Percentiles rank a stretch among this genome's conserved stretches.
Evolutionary conservation across 35 echinoderm and acorn worm genomes (phyloP).

Genomic region (Holothuria glaberrima): DNA sequence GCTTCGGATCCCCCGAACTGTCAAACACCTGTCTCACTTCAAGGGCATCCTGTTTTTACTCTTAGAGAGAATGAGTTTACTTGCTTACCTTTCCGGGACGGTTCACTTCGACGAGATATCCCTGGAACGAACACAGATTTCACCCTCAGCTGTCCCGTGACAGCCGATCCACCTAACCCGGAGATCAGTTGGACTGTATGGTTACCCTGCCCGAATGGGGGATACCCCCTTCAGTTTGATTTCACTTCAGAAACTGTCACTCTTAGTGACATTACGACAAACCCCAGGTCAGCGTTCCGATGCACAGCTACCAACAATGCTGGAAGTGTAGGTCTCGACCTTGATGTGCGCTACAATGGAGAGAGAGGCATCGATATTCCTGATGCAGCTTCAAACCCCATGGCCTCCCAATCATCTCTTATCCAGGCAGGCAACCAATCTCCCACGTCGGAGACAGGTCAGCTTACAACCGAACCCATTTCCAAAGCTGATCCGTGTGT

Average conservation of each 20-base stretch:
- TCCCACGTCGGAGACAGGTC: too few relatives aligned
- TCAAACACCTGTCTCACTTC: background rate
- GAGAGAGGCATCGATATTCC: conserved; percentile 26
- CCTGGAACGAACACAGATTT: background rate
- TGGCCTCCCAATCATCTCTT: too few relatives aligned
- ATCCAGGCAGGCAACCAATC: too few relatives aligned
- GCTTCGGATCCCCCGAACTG: conserved; percentile 29
- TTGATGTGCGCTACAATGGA: conserved; percentile 48
- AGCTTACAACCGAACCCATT: too few relatives aligned
- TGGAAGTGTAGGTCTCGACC: conserved; percentile 18
- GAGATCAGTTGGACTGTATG: conserved; percentile 49
- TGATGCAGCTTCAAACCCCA: background rate
- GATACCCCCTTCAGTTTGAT: background rate
- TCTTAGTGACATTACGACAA: background rate
- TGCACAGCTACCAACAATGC: conserved; percentile 52
- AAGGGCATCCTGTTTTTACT: background rate
- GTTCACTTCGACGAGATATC: background rate
- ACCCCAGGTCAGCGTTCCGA: conserved; percentile 8
- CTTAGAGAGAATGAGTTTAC: background rate
- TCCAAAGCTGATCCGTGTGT: too few relatives aligned
- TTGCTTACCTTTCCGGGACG: background rate
- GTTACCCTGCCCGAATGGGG: background rate
- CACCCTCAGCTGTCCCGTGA: conserved; percentile 33
- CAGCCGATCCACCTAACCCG: conserved; percentile 47
- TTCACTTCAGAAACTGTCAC: conserved; percentile 20